Base-by-base conservation (phyloP, 2,888 invertebrate genomes). In the Plebejus argus region DNA sequence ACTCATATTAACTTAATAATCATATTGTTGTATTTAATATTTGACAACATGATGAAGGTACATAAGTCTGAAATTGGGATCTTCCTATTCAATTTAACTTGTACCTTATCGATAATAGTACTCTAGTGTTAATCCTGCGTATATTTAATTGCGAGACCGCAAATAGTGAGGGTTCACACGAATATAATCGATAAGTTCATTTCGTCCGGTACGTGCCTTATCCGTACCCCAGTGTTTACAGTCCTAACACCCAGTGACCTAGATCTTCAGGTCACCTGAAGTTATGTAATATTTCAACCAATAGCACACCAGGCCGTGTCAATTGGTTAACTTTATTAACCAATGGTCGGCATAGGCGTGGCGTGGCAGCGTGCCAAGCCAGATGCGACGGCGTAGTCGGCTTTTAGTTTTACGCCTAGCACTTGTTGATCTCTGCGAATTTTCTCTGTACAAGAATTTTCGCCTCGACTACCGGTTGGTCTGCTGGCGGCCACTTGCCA, bases 271-370 rank as follows among this genome's bases (percentile, higher is more conserved):
- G 86, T 90, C 88, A 89, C 90, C 90, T 89, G 87, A 84, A 85
- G 84, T 83, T 83, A 85, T 85, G 80, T 81, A 84, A 83, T 83
- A 86, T 86, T 85, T 87, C 88, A 85, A 88, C 93, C 93, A 94
- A 94, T 94, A 84, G 86, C 87, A 90, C 81, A 85, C 84, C 84
- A 87, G 89, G 85, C 89, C 85, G 84, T 92, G 93, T 93, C 94
- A 94, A 94, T 94, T 94, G 94, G 94, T 90, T 91, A 90, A 89
- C 88, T 87, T 89, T 91, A 92, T 93, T 93, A 94, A 91, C 94
- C 94, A 94, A 94, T 94, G 88, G 90, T 87, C 86, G 85, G 89
- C 87, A 87, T 92, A 94, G 94, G 94, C 94, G 94, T 91, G 93
- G 94, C 93, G 81, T 93, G 94, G 94, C 94, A 91, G 80, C 76